Evolutionary conservation across 1,140 invertebrate genomes (phyloP).

Genomic region (Lasioglossum baleicum): DNA sequence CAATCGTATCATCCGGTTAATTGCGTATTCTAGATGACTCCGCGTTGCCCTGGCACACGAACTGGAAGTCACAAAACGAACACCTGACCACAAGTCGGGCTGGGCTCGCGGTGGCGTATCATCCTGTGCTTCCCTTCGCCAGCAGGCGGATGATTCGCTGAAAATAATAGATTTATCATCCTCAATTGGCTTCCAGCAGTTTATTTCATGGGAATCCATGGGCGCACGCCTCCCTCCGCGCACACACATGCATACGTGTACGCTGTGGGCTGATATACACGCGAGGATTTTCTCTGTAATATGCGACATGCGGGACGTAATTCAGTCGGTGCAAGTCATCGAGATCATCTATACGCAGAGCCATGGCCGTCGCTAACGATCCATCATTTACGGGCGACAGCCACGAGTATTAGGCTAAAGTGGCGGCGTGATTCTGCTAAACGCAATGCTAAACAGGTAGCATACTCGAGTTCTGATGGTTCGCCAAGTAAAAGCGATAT

Average conservation of each 20-base stretch:
- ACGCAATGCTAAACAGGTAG: conserved; percentile 68
- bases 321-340: conserved; percentile 73
- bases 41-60: not conserved
- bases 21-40: conserved; percentile 19
- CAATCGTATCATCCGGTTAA: conserved; percentile 23
- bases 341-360: conserved; percentile 61
- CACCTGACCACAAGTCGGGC: conserved; percentile 16
- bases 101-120: not conserved
- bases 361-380: conserved; percentile 46
- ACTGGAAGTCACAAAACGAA: conserved; percentile 12
- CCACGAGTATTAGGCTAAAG: conserved; percentile 68
- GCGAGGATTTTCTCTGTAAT: conserved; percentile 63
- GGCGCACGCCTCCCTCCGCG: not conserved
- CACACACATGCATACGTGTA: not conserved
- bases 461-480: not conserved
- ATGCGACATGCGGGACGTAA: conserved; percentile 71
- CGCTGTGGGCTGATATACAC: conserved; percentile 16
- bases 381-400: conserved; percentile 69
- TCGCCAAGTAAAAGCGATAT: not conserved
- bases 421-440: conserved; percentile 71
- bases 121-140: conserved; percentile 13
- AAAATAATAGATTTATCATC: conserved; percentile 68
- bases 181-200: conserved; percentile 62
- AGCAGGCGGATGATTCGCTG: conserved; percentile 44
- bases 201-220: conserved; percentile 45